These are phyloP conservation scores for Drosophila arizonae DNA, from an alignment of 1,140 invertebrate species.

Conservation along the genomic window DNA sequence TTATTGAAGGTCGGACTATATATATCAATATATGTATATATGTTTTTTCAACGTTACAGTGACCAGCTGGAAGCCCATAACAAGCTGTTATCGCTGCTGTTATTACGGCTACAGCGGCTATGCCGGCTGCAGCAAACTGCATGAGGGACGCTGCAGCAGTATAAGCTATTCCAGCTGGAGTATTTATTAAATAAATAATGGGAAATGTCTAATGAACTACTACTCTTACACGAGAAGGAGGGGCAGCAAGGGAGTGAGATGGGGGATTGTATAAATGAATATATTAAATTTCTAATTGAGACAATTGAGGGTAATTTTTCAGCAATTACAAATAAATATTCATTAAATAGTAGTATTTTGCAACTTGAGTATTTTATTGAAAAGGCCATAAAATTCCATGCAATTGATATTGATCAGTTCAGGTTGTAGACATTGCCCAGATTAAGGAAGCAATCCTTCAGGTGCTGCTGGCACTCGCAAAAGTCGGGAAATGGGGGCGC, in stretches of 20 bases:
- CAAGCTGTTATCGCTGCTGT: constrained; percentile 67
- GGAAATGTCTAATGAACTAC: background rate
- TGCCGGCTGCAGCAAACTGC: constrained; percentile 57
- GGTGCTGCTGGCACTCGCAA: constrained; percentile 91
- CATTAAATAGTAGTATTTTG: background rate
- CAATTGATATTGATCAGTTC: constrained; percentile 38
- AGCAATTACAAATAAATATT: constrained; percentile 12
- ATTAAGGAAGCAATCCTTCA: constrained; percentile 88
- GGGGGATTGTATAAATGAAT: background rate
- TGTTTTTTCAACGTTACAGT: constrained; percentile 30
- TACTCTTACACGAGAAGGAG: background rate
- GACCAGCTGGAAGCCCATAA: background rate
- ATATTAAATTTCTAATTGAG: background rate
- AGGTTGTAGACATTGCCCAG: constrained; percentile 85
- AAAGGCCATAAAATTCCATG: background rate
- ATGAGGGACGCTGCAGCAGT: constrained; percentile 41
- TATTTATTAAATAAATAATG: background rate
- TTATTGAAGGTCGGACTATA: background rate
- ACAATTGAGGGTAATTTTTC: background rate
- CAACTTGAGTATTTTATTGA: background rate
- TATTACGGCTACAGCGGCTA: constrained; percentile 35
- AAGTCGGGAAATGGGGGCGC: constrained; percentile 91
- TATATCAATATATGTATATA: background rate
- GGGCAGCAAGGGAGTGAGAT: background rate
- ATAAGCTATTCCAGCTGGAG: background rate